Conservation (phyloP, 2,113 vertebrate genomes). For the Mus pahari region DNA sequence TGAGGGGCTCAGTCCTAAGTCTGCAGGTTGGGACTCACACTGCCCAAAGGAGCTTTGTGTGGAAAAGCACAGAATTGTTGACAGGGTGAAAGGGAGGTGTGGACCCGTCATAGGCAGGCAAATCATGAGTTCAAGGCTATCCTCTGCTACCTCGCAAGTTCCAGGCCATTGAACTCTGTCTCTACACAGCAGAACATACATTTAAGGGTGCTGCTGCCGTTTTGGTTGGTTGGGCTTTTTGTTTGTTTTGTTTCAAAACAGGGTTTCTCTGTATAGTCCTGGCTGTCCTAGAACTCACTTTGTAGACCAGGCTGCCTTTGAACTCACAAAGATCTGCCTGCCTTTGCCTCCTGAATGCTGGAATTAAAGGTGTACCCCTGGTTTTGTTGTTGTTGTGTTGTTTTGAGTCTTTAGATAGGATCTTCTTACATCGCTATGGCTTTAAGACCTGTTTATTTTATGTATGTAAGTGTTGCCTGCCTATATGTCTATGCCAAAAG, state of each 20-base stretch:
- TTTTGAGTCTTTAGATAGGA: no score
- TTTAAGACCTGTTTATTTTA: no score
- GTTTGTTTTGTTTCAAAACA: not conserved
- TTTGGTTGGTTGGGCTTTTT: not conserved
- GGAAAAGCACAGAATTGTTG: not conserved
- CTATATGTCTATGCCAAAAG: no score
- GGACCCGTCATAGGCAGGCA: not conserved
- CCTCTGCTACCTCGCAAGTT: not conserved
- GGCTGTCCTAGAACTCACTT: not conserved
- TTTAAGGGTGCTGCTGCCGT: not conserved
- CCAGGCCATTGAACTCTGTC: not conserved
- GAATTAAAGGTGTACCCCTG: no score
- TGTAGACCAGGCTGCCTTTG: not conserved
- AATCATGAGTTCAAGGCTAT: not conserved
- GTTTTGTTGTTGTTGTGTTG: no score
- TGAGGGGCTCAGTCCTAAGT: not conserved
- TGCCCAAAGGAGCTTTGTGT: not conserved
- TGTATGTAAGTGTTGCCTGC: no score
- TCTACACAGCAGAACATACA: not conserved
- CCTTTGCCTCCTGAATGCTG: no score
- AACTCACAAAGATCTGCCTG: not conserved
- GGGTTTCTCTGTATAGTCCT: not conserved
- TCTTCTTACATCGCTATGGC: no score
- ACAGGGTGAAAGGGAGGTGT: not conserved
- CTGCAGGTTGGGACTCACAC: not conserved